Evolutionary conservation across 2,888 invertebrate genomes (phyloP).

Genomic region (Hipparchia sbordonii): DNA sequence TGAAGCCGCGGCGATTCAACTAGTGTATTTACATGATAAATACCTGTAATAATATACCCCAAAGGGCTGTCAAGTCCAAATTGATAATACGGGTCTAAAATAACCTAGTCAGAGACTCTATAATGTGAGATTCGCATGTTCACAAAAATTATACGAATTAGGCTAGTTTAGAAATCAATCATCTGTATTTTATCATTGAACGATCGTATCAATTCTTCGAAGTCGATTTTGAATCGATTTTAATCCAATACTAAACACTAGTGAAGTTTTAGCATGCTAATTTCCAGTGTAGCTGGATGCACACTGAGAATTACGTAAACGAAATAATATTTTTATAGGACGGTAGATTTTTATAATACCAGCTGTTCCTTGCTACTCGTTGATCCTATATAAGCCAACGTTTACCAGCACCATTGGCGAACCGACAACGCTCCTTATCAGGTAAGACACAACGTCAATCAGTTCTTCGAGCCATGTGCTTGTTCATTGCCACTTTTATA

Average conservation of each 20-base stretch:
- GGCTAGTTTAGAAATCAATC: constrained; percentile 19
- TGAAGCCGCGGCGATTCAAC: neutral
- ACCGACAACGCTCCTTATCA: no score
- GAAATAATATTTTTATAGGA: no score
- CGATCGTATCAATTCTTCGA: constrained; percentile 11
- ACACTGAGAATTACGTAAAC: no score
- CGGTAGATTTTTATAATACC: no score
- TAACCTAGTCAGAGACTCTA: constrained; percentile 2
- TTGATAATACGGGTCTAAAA: constrained; percentile 19
- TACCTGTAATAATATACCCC: neutral
- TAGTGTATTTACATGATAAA: neutral
- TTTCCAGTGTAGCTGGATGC: neutral
- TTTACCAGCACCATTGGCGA: no score
- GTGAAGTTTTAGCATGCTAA: neutral
- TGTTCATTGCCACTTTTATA: no score
- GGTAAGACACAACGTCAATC: no score
- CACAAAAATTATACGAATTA: constrained; percentile 18
- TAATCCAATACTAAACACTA: constrained; percentile 8
- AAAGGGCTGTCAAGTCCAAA: constrained; percentile 16
- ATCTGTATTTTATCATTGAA: constrained; percentile 14
- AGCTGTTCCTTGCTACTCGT: no score
- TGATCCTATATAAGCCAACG: no score
- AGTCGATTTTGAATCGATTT: constrained; percentile 21
- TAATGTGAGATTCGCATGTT: constrained; percentile 19
- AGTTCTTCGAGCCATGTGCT: no score